Evolutionary conservation across 2,888 invertebrate genomes (phyloP), one percentile per base, ranked within the genome.

Genomic region (Orthosia cruda): DNA sequence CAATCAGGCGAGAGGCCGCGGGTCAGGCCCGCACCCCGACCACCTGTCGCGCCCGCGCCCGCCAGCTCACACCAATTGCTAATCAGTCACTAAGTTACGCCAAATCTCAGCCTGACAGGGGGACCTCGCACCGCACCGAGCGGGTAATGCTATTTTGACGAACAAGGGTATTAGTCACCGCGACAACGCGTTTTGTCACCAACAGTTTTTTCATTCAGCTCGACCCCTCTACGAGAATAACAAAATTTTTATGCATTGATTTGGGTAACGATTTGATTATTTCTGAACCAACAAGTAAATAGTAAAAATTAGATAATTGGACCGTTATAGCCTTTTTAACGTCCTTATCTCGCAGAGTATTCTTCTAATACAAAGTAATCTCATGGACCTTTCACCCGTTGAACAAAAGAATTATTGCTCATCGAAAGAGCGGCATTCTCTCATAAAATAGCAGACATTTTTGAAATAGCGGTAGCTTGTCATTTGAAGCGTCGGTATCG

Each of bases 1-100:
- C 94, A 95, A 95, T 95, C 94, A 95, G 92, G 80, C 90, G 86
- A 91, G 89, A 92, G 92, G 92, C 90, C 92, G 91, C 91, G 93
- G 94, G 95, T 94, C 95, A 93, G 93, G 87, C 85, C 89, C 88
- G 88, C 88, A 83, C 91, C 92, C 93, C 94, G 93, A 94, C 95
- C 94, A 95, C 96, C 96, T 96, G 96, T 95, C 96, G 96, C 95
- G 92, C 92, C 92, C 95, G 96, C 95, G 92, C 92, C 92, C 91
- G 92, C 91, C 93, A 93, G 91, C 93, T 92, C 92, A 90, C 93
- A 94, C 92, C 94, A 94, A 95, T 94, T 94, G 95, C 96, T 96
- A 96, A 96, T 96, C 96, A 96, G 96, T 96, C 96, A 96, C 95
- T 95, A 95, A 95, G 95, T 94, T 94, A 93, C 93, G 92, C 94